phyloP scores from a whole-genome alignment of 2,888 invertebrate genomes.

The Ryuthela nishihirai region DNA sequence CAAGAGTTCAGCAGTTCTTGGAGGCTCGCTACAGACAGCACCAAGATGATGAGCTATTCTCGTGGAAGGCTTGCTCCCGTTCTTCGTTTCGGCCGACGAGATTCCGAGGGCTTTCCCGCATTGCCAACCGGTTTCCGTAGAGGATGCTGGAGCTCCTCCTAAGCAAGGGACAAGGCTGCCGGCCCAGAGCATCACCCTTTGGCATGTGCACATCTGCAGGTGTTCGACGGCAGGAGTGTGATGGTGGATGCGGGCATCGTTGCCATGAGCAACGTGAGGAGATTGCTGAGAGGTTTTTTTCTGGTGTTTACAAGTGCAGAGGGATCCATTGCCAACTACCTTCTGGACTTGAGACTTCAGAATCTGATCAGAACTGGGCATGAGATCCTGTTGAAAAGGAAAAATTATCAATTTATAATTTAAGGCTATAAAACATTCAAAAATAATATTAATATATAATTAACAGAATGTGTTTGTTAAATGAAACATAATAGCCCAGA shows the following conservation, averaged over 20 bases:
- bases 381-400: constrained; percentile 9
- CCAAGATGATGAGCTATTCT: neutral
- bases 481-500: too few relatives aligned
- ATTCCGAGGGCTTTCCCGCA: constrained; percentile 1
- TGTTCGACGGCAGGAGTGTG: constrained; percentile 1
- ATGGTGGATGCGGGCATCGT: neutral
- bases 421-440: too few relatives aligned
- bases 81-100: too few relatives aligned
- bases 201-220: constrained; percentile 35
- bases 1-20: constrained; percentile 21
- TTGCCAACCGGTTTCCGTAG: constrained; percentile 12
- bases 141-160: constrained; percentile 8
- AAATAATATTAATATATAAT: too few relatives aligned
- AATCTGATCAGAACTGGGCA: constrained; percentile 32
- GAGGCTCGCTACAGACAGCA: constrained; percentile 32
- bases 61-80: too few relatives aligned
- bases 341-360: constrained; percentile 22
- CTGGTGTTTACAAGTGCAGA: constrained; percentile 34
- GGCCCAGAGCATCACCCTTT: constrained; percentile 37
- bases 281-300: constrained; percentile 25
- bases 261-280: constrained; percentile 4
- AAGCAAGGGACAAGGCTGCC: constrained; percentile 35
- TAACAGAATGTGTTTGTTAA: too few relatives aligned
- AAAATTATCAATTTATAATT: too few relatives aligned
- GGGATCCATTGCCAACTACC: constrained; percentile 19